phyloP scores from a whole-genome alignment of 1,140 invertebrate species.

The Dendrolimus punctatus region DNA sequence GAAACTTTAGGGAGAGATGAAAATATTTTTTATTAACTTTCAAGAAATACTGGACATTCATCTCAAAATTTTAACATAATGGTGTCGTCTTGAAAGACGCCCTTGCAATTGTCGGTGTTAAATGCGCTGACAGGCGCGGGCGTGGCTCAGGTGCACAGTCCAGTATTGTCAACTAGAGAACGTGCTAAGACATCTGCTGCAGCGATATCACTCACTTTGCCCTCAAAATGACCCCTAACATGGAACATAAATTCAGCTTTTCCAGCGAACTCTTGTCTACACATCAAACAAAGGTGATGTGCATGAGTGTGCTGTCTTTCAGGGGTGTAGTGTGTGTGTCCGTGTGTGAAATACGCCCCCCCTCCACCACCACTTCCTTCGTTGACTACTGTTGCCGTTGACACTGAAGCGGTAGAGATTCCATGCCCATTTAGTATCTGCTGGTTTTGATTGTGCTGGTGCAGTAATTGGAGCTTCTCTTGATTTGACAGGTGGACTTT shows the following conservation, averaged over 20 bases:
- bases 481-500: slow-evolving; percentile 66
- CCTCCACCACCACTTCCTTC: slow-evolving; percentile 36
- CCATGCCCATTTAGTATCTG: slow-evolving; percentile 65
- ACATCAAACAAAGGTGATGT: slow-evolving; percentile 77
- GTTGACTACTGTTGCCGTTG: slow-evolving; percentile 57
- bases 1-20: too few species aligned
- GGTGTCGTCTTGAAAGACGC: slow-evolving; percentile 54
- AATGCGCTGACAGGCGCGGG: slow-evolving; percentile 47
- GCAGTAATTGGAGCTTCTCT: slow-evolving; percentile 65
- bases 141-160: slow-evolving; percentile 74
- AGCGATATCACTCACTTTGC: slow-evolving; percentile 73
- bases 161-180: slow-evolving; percentile 75
- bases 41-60: slow-evolving; percentile 7
- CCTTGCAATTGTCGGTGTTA: slow-evolving; percentile 49
- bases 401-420: slow-evolving; percentile 54
- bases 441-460: slow-evolving; percentile 71
- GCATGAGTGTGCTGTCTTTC: slow-evolving; percentile 62
- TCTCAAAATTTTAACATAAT: slow-evolving; percentile 60
- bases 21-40: too few species aligned
- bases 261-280: slow-evolving; percentile 76
- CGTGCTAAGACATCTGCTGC: slow-evolving; percentile 76
- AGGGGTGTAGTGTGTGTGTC: slow-evolving; percentile 66
- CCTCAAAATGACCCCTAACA: slow-evolving; percentile 77
- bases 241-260: slow-evolving; percentile 81
- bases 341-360: slow-evolving; percentile 53